Evolutionary conservation across 2,797 vertebrate genomes (phyloP).

Genomic region (Vireo griseus): DNA sequence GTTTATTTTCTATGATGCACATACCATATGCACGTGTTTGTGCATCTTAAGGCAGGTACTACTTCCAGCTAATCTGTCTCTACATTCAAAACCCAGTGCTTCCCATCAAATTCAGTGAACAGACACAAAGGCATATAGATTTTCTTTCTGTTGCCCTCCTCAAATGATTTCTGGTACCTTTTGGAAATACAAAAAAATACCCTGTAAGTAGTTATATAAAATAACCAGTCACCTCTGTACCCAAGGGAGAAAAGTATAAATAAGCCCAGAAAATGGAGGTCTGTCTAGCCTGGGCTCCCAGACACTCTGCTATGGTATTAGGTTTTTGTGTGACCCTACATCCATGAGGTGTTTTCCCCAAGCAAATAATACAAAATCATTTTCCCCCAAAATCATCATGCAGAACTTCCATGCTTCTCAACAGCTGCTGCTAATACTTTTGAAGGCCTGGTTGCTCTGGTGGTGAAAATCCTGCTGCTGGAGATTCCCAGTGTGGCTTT

Average conservation of each 20-base stretch:
- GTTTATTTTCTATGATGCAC: background rate
- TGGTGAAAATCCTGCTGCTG: background rate
- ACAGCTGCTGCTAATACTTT: background rate
- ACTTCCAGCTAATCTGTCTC: background rate
- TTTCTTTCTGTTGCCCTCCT: background rate
- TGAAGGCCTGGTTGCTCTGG: background rate
- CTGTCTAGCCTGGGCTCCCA: background rate
- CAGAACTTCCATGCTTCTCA: background rate
- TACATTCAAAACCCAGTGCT: background rate
- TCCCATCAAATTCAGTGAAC: background rate
- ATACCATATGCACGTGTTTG: background rate
- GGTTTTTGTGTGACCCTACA: background rate
- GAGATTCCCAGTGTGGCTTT: background rate
- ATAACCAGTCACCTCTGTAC: background rate
- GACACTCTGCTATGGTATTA: background rate
- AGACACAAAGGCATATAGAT: background rate
- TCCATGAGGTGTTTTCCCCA: background rate
- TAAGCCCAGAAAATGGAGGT: background rate
- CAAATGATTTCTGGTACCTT: background rate
- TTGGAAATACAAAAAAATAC: fast-evolving
- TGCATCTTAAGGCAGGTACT: background rate
- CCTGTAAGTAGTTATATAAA: background rate
- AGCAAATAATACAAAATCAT: background rate
- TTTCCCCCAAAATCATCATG: background rate
- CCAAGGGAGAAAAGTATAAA: background rate